phyloP scores from a whole-genome alignment of 2,888 invertebrate species.

The Lithophane ornitopus region DNA sequence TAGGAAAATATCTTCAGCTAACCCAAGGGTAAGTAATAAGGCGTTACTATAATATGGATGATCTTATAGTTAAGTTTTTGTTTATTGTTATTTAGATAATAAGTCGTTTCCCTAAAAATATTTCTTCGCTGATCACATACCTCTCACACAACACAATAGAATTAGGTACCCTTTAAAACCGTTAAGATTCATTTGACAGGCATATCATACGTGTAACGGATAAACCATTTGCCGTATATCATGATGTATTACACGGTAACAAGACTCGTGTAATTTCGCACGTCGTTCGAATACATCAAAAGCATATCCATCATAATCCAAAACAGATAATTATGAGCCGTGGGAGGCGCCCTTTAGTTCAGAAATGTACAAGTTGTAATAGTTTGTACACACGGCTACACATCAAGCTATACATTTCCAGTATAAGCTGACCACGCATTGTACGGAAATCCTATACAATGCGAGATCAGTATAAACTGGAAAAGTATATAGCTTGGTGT shows the following conservation, averaged over 20 bases:
- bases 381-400: slow-evolving; percentile 20
- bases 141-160: slow-evolving; percentile 27
- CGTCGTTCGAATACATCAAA: slow-evolving; percentile 64
- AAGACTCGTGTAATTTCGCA: slow-evolving; percentile 61
- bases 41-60: background rate
- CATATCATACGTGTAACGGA: slow-evolving; percentile 4
- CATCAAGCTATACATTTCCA: no score
- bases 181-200: slow-evolving; percentile 47
- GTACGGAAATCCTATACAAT: no score
- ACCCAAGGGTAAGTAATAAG: background rate
- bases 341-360: slow-evolving; percentile 38
- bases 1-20: background rate
- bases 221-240: slow-evolving; percentile 53
- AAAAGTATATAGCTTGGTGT: no score
- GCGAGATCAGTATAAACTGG: no score
- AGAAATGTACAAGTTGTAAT: slow-evolving; percentile 42
- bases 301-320: slow-evolving; percentile 69
- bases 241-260: slow-evolving; percentile 52
- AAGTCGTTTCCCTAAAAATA: background rate
- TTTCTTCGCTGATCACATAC: background rate
- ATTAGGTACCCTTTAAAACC: slow-evolving; percentile 34
- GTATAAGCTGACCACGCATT: no score
- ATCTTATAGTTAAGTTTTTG: background rate
- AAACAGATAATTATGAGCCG: slow-evolving; percentile 65
- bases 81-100: background rate